phyloP scores from a whole-genome alignment of 2,113 vertebrate species.

The Solea solea region DNA sequence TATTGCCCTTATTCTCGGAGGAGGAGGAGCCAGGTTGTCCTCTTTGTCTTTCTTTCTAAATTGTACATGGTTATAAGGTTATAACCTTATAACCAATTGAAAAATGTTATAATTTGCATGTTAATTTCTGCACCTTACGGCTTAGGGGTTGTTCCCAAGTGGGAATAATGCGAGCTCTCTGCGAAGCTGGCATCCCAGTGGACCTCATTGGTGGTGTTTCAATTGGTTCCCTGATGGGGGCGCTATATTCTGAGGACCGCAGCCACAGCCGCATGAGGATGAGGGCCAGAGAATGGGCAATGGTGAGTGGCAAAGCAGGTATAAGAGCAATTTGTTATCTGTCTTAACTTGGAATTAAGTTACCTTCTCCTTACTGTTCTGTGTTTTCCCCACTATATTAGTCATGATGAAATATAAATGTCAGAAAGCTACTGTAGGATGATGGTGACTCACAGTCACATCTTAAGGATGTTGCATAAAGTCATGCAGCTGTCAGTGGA shows the following conservation, averaged over 20 bases:
- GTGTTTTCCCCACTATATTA: neutral
- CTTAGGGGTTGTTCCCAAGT: conserved; percentile 94
- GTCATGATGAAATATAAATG: neutral
- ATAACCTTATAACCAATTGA: no score
- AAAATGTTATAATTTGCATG: neutral
- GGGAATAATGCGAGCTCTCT: conserved; percentile 88
- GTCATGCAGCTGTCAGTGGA: neutral
- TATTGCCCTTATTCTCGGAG: conserved; percentile 92
- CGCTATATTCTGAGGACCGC: conserved; percentile 91
- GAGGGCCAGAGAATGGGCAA: conserved; percentile 92
- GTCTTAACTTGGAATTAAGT: neutral
- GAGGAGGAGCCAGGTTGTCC: conserved; percentile 91
- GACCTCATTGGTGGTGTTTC: conserved; percentile 94
- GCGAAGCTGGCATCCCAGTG: conserved; percentile 89
- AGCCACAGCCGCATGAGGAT: conserved; percentile 89
- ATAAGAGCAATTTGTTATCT: neutral
- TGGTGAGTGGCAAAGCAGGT: conserved; percentile 76
- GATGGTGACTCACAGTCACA: neutral
- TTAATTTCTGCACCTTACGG: conserved; percentile 3
- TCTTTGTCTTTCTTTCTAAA: neutral
- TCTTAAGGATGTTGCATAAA: conserved; percentile 5
- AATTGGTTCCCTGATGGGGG: conserved; percentile 92
- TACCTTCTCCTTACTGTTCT: neutral
- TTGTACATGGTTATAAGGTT: neutral
- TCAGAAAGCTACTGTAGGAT: neutral